Evolutionary conservation across 2,113 vertebrate species (phyloP).

Genomic region (Hydrochoerus hydrochaeris): DNA sequence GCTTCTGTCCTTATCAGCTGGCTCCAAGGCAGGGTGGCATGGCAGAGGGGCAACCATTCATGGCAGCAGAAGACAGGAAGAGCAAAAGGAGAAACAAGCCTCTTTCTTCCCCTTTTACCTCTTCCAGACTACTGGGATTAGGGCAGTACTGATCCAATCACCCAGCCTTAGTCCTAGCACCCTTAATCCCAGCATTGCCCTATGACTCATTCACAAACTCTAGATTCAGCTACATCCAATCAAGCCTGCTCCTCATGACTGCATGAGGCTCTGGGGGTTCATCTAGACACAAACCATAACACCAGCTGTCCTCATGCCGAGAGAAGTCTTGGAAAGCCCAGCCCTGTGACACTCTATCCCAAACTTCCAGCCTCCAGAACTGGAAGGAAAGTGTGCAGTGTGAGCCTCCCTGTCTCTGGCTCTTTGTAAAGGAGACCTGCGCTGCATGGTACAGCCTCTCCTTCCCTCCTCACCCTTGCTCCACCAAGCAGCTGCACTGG

Average conservation of each 20-base stretch:
- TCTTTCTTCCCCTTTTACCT: not conserved
- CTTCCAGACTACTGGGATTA: not conserved
- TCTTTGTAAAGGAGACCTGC: accelerated
- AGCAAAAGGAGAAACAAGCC: not conserved
- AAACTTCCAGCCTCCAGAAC: not conserved
- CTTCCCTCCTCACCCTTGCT: accelerated
- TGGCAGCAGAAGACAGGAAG: not conserved
- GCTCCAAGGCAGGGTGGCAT: not conserved
- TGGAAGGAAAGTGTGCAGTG: too few relatives aligned
- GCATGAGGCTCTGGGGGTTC: too few relatives aligned
- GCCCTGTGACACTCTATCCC: not conserved
- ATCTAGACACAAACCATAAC: too few relatives aligned
- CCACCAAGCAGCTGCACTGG: not conserved
- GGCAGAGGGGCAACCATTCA: too few relatives aligned
- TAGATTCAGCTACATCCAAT: not conserved
- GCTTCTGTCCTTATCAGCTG: not conserved
- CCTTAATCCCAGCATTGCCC: not conserved
- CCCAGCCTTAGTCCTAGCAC: not conserved
- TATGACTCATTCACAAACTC: not conserved
- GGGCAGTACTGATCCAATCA: not conserved
- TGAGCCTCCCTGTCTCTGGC: not conserved
- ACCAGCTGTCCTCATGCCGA: not conserved
- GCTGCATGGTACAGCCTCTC: not conserved
- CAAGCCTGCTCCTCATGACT: not conserved
- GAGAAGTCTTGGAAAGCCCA: not conserved